Conservation (phyloP, 2,797 vertebrate genomes). For the Rhadinocentrus ornatus region DNA sequence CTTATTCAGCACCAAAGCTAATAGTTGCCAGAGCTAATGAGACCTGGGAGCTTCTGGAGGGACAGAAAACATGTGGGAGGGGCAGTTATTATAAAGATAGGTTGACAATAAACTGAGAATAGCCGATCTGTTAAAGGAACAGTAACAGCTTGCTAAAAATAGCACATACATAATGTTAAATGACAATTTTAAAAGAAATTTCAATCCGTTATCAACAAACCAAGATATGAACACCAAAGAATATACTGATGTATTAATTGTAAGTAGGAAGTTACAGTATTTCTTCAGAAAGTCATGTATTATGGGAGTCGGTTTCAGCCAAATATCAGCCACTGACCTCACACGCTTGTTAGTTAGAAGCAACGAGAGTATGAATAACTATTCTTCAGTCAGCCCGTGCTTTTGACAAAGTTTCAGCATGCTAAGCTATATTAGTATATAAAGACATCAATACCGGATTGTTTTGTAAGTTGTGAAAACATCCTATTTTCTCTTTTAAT, state of each 20-base stretch:
- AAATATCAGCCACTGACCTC: slow-evolving; percentile 13
- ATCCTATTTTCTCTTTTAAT: too few relatives aligned
- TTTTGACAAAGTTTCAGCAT: too few relatives aligned
- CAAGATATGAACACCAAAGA: not conserved
- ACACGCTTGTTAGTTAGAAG: slow-evolving; percentile 35
- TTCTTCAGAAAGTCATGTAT: too few relatives aligned
- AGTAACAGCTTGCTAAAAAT: slow-evolving; percentile 59
- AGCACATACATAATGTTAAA: slow-evolving; percentile 45
- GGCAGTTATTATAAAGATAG: slow-evolving; percentile 34
- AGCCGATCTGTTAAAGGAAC: slow-evolving; percentile 47
- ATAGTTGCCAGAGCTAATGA: slow-evolving; percentile 53
- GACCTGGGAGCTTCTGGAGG: slow-evolving; percentile 35
- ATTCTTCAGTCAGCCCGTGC: not conserved
- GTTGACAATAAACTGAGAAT: slow-evolving; percentile 33
- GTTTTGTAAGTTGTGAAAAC: too few relatives aligned
- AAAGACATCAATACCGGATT: too few relatives aligned
- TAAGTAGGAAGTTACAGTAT: too few relatives aligned
- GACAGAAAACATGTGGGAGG: slow-evolving; percentile 23
- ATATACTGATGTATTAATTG: too few relatives aligned
- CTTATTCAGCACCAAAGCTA: slow-evolving; percentile 40
- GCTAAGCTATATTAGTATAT: too few relatives aligned
- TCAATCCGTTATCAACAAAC: not conserved
- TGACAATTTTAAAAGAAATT: slow-evolving; percentile 17
- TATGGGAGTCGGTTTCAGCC: too few relatives aligned
- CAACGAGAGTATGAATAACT: slow-evolving; percentile 17